Evolutionary conservation across 2,888 invertebrate genomes (phyloP), one percentile per base, ranked within the genome.

Genomic region (Amphipoea lucens): DNA sequence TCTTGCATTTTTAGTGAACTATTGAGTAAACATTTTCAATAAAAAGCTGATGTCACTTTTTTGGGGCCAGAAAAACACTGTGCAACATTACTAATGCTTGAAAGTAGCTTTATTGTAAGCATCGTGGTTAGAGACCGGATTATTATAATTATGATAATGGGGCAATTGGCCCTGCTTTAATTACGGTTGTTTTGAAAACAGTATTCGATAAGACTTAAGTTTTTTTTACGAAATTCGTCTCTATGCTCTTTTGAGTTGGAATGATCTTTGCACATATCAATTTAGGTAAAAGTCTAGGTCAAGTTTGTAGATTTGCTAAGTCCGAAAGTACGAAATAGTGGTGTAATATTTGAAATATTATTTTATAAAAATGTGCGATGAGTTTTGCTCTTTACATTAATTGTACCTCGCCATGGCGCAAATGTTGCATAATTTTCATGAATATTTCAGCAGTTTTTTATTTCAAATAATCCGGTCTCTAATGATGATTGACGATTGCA

Each of bases 401-500:
- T 40, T 14, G 11, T 54, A 66, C 17, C n/a, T 20, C 14, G 23
- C 1, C 7, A 36, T 40, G 75, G 63, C 36, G n/a, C 84, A 84
- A 69, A 75, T 54, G 20, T 68, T 69, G 36, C 54, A 48, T 40
- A 69, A 57, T 36, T 66, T 66, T 69, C 17, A 84, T 72, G 62
- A 62, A 76, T 75, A 80, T 68, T 78, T 57, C 23, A 51, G 57
- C 23, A 67, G 2, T 20, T 54, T 73, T 68, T 74, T 48, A 12
- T 48, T 66, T 57, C 9, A 66, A 65, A 75, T 77, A 82, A 82
- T 78, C 65, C 54, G 78, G 78, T 60, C 42, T 75, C 83, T 74
- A 82, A 82, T 78, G 51, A 86, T 74, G 42, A 83, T 57, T 45
- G 78, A 84, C 76, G 69, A 78, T 86, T 84, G 85, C 83, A 79